Evolutionary conservation across 2,113 vertebrate species (phyloP).

Genomic region (Salvelinus namaycush): DNA sequence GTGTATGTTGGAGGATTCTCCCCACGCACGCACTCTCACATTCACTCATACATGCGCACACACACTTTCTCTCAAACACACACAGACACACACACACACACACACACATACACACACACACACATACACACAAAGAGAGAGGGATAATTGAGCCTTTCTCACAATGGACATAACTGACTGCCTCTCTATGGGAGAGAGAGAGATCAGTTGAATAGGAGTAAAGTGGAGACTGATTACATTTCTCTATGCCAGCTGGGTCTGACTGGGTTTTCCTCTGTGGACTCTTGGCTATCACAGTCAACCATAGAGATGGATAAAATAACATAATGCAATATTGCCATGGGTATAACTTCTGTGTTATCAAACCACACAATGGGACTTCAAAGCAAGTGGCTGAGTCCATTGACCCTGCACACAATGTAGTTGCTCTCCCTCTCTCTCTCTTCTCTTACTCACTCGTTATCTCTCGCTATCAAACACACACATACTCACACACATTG

Average conservation of each 20-base stretch:
- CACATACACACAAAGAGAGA: slow-evolving; percentile 15
- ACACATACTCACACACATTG: too few relatives aligned
- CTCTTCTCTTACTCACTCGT: too few relatives aligned
- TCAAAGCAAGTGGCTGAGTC: neutral
- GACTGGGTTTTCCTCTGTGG: too few relatives aligned
- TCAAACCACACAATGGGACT: neutral
- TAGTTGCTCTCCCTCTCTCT: too few relatives aligned
- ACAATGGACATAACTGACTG: neutral
- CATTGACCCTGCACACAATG: too few relatives aligned
- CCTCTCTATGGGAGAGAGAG: neutral
- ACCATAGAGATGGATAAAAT: too few relatives aligned
- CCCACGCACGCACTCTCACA: neutral
- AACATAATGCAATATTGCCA: too few relatives aligned
- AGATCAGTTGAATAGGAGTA: neutral
- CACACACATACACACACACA: too few relatives aligned
- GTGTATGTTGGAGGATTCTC: neutral
- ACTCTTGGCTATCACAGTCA: too few relatives aligned
- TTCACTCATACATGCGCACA: neutral
- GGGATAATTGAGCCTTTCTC: neutral
- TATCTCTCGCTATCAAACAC: too few relatives aligned
- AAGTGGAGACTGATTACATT: neutral
- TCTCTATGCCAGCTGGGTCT: neutral
- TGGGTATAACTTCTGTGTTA: too few relatives aligned
- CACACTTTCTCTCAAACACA: too few relatives aligned
- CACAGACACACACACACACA: neutral